Evolutionary conservation across 2,888 invertebrate species (phyloP), one percentile per base, ranked within the genome.

Genomic region (Synergus umbraculus): DNA sequence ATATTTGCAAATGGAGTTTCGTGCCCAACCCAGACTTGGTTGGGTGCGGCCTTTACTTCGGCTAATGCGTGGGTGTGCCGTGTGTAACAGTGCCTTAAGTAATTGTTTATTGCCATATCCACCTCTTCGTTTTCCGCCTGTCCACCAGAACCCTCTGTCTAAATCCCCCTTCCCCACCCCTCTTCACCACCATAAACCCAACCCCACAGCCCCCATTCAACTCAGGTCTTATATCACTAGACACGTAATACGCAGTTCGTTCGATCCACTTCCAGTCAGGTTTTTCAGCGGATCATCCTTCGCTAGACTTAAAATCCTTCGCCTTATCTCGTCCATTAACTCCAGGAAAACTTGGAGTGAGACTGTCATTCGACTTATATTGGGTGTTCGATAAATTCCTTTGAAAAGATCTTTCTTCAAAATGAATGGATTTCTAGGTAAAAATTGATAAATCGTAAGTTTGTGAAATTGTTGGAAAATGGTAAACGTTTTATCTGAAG

Each of bases 21-120:
- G 77, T 82, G 88, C 88, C 89, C 88, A 87, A 83, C 86, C 86
- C 85, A 86, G 82, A 84, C 86, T 85, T 86, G 85, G 85, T 85
- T 90, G 88, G 91, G 91, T 88, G 90, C 91, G 91, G 90, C 89
- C 85, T 87, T 90, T 89, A 91, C 91, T 91, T 86, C 85, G 88
- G 87, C 89, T 91, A 91, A 91, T 91, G 90, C 90, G 90, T 90
- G 90, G 91, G 91, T 90, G 91, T 88, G 91, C 88, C 90, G 85
- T 83, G 88, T 88, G 88, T 91, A 90, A 90, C 89, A 89, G 87
- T 89, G 89, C 90, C 90, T 91, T 91, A 91, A 91, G 91, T 91
- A 91, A 91, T 91, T 91, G 91, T 91, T 91, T 91, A 91, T 89
- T 89, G 87, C 89, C 87, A 85, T 86, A 88, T 86, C 88, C 83